Evolutionary conservation across 2,888 invertebrate species (phyloP), one percentile per base, ranked within the genome.

Genomic region (Dinocampus coccinellae): DNA sequence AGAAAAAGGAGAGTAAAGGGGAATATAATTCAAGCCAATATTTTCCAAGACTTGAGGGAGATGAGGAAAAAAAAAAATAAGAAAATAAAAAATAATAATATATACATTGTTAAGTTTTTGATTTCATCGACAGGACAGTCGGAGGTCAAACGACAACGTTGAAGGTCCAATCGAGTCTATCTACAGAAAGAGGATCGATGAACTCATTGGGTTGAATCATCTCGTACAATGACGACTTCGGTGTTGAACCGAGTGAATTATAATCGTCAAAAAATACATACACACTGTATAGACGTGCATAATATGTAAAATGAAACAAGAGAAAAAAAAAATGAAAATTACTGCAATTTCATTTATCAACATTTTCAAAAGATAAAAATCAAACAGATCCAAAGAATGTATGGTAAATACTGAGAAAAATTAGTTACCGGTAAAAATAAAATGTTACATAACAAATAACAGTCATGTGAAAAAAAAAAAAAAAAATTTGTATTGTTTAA

Each of bases 401-500:
- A 20, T 39, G 3, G 36, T 61, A 61, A 61, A 61, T 61, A 61
- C 61, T 36, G 61, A 22, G 61, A 61, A 61, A 36, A 16, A 61
- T 33, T 39, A n/a, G 61, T 13, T n/a, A 61, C 61, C 34, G 24
- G 61, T 22, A 24, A 33, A 7, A 34, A 36, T 36, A 22, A 61
- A 61, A 36, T 61, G 36, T 61, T 20, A 36, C 61, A 22, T 61
- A 33, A 58, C n/a, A 61, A 58, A 20, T 22, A 53, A 24, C 22
- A 61, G 26, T 63, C 42, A 63, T 63, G 63, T 26, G 63, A 61
- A 61, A 61, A 61, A n/a, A n/a, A n/a, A n/a, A n/a, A n/a, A n/a
- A n/a, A n/a, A n/a, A n/a, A n/a, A n/a, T n/a, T 22, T 61, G 16
- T 36, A 36, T 33, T 16, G 63, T 24, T 47, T n/a, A 10, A 9